Base-by-base conservation (phyloP, 1,140 invertebrate species). In the Anastatus disparis region DNA sequence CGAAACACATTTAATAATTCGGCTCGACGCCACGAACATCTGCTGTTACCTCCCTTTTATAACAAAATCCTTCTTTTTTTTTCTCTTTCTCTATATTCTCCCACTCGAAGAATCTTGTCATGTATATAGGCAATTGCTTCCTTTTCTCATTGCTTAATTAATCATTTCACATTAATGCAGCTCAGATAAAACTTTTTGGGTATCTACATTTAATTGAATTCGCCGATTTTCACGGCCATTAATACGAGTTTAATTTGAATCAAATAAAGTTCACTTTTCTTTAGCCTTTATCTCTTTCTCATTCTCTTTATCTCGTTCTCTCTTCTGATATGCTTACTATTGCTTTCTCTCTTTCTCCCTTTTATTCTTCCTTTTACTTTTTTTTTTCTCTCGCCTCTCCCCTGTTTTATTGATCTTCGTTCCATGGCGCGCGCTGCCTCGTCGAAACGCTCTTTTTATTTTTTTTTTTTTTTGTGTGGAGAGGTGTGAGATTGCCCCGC, bases 131-230 rank as follows among this genome's bases (percentile, higher is more conserved):
- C 62, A 53, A 31, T 27, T 64, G 68, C 56, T 62, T 70, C 75
- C 66, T 56, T 15, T 42, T 10, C 29, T 55, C 76, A 68, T 77
- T 76, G 79, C 79, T 82, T 82, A 82, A 85, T 85, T 84, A 84
- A 85, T 85, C 82, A 84, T 82, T 76, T 80, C 80, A 77, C 82
- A 82, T 84, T 84, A 82, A 84, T 84, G 79, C 81, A n/a, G n/a
- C n/a, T n/a, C n/a, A n/a, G n/a, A n/a, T n/a, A n/a, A n/a, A n/a
- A n/a, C n/a, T n/a, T n/a, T n/a, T n/a, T n/a, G n/a, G n/a, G n/a
- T n/a, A n/a, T n/a, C 76, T 78, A 74, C 68, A 75, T 76, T 74
- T 79, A 79, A 81, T 77, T 80, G 78, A 78, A 81, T 82, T 79
- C 76, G 70, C 59, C 77, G 79, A 84, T 82, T 82, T n/a, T 77